These are phyloP conservation scores for Lacerta bilineata DNA, from an alignment of 2,797 vertebrate genomes.

Conservation along the genomic window DNA sequence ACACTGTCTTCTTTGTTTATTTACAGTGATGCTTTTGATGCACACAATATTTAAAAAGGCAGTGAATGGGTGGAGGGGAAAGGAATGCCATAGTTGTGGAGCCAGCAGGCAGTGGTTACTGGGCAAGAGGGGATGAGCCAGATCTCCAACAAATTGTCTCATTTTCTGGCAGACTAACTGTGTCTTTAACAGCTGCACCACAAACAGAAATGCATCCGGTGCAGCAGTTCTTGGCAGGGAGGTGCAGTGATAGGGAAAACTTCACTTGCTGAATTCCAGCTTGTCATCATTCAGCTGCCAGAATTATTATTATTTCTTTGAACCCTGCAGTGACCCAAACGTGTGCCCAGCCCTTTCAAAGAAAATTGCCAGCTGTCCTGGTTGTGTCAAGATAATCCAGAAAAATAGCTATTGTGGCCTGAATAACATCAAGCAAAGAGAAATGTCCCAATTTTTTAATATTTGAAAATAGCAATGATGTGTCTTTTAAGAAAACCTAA, in stretches of 20 bases:
- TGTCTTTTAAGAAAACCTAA: neutral
- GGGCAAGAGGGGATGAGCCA: neutral
- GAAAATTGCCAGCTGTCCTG: neutral
- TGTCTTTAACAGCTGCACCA: neutral
- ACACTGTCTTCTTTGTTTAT: no score
- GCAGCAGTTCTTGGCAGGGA: neutral
- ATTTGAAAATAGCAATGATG: neutral
- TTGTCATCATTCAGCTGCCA: neutral
- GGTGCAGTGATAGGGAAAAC: neutral
- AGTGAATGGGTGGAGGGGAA: no score
- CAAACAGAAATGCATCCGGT: neutral
- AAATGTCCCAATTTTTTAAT: neutral
- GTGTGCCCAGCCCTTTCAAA: neutral
- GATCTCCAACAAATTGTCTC: neutral
- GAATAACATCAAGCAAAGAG: neutral
- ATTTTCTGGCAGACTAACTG: neutral
- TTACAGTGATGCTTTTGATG: no score
- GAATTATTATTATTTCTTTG: no score
- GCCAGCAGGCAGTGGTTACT: no score
- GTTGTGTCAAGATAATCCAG: constrained; percentile 17
- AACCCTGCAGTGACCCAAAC: neutral
- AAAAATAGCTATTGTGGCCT: neutral
- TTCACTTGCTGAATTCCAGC: no score
- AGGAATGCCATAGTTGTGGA: no score
- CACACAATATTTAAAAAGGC: no score